Evolutionary conservation across 2,113 vertebrate species (phyloP).

Genomic region (zebrafish (Danio rerio)): DNA sequence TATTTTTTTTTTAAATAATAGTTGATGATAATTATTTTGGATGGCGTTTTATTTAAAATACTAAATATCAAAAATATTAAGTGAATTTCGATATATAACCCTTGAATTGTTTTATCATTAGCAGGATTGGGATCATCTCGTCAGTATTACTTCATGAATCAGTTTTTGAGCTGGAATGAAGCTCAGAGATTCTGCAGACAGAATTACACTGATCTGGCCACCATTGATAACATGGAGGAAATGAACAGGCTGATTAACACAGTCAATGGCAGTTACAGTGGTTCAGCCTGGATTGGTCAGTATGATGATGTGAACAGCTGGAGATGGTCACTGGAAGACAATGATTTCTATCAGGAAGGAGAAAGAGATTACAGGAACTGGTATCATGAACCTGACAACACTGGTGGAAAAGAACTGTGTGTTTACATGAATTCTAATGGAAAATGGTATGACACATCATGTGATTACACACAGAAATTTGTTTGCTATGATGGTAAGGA

Average conservation of each 20-base stretch:
- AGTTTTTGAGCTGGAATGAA: background rate
- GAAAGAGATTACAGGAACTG: slow-evolving; percentile 40
- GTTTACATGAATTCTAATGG: background rate
- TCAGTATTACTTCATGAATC: no score
- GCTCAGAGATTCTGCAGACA: slow-evolving; percentile 43
- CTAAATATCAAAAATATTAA: background rate
- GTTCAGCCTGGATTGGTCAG: slow-evolving; percentile 39
- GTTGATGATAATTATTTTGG: background rate
- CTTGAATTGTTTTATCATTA: background rate
- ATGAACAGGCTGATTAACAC: background rate
- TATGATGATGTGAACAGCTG: slow-evolving; percentile 21
- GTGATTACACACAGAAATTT: background rate
- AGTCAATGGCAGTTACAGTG: background rate
- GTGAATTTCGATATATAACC: background rate
- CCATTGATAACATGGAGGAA: slow-evolving; percentile 31
- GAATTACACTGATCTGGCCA: slow-evolving; percentile 45
- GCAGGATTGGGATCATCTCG: no score
- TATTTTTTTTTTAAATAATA: no score
- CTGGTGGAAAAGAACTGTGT: background rate
- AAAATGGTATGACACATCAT: background rate
- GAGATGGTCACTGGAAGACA: slow-evolving; percentile 37
- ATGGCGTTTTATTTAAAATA: background rate
- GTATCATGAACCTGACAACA: slow-evolving; percentile 36
- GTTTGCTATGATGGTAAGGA: slow-evolving; percentile 46
- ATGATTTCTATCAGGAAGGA: slow-evolving; percentile 34